Conservation (phyloP, 2,113 vertebrate genomes). For the Mormyrus iriodes region DNA sequence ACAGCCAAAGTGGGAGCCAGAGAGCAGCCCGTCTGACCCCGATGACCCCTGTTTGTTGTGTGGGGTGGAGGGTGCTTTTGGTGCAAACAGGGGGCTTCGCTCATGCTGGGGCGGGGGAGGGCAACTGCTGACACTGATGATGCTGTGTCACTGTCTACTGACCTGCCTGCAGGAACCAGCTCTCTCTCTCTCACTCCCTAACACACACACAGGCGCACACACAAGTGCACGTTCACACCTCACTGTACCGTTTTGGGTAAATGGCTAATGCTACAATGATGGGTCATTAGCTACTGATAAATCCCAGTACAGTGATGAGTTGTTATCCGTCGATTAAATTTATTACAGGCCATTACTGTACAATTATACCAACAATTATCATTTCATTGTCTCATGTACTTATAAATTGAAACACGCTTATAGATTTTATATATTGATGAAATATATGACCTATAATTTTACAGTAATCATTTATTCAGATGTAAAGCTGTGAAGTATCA, state of each 20-base stretch:
- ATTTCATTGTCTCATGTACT: not conserved
- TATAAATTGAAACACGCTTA: not conserved
- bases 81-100: not conserved
- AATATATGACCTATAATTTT: not conserved
- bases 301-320: not conserved
- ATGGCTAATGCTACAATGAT: not conserved
- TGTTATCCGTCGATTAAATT: not conserved
- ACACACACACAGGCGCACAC: not conserved
- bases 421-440: not conserved
- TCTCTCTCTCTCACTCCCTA: not conserved
- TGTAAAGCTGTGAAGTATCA: not conserved
- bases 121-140: not conserved
- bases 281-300: not conserved
- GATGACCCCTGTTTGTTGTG: not conserved
- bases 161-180: not conserved
- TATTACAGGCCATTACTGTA: not conserved
- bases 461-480: not conserved
- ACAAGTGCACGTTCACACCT: not conserved
- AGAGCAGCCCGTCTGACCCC: not conserved
- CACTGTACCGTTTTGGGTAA: not conserved
- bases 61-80: not conserved
- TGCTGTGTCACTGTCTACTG: not conserved
- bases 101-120: not conserved
- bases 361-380: slow-evolving; percentile 5
- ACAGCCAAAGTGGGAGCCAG: not conserved